A percentile compares a stretch with the other conserved stretches of the same genome.
These are phyloP conservation scores for Eubasilissa regina DNA, from an alignment of 1,140 invertebrate species.

Conservation along the genomic window DNA sequence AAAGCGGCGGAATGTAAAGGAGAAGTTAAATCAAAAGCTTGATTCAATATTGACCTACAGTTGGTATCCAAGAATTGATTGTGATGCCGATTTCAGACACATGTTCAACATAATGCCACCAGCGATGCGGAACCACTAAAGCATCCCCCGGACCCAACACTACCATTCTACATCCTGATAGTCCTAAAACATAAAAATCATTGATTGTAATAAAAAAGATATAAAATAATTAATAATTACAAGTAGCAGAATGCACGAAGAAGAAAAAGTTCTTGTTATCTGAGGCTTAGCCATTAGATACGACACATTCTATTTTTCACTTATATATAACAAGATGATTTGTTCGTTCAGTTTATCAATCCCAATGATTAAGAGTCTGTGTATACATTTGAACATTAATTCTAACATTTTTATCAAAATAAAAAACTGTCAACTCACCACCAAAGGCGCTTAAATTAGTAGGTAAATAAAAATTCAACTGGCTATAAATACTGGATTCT, in stretches of 20 bases:
- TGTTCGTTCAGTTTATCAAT: too few species aligned
- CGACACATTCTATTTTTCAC: too few species aligned
- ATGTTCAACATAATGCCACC: conserved; percentile 98
- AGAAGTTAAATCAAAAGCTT: background rate
- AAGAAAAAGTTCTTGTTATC: too few species aligned
- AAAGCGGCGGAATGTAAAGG: background rate
- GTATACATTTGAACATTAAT: too few species aligned
- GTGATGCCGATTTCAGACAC: conserved; percentile 81
- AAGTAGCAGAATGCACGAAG: too few species aligned
- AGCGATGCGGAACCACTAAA: conserved; percentile 89
- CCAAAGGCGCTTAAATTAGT: conserved; percentile 66
- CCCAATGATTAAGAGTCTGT: too few species aligned
- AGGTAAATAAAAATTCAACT: conserved; percentile 84
- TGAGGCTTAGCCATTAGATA: too few species aligned
- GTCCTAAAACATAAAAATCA: conserved; percentile 61
- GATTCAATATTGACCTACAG: conserved; percentile 70
- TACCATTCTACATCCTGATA: conserved; percentile 70
- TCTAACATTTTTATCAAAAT: too few species aligned
- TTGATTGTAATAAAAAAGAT: too few species aligned
- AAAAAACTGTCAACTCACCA: conserved; percentile 59
- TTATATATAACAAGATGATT: too few species aligned
- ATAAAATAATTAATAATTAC: too few species aligned
- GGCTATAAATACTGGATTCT: conserved; percentile 96
- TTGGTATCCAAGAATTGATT: conserved; percentile 91
- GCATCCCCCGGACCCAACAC: conserved; percentile 88